phyloP scores from a whole-genome alignment of 2,888 invertebrate genomes.

The Sipha maydis region DNA sequence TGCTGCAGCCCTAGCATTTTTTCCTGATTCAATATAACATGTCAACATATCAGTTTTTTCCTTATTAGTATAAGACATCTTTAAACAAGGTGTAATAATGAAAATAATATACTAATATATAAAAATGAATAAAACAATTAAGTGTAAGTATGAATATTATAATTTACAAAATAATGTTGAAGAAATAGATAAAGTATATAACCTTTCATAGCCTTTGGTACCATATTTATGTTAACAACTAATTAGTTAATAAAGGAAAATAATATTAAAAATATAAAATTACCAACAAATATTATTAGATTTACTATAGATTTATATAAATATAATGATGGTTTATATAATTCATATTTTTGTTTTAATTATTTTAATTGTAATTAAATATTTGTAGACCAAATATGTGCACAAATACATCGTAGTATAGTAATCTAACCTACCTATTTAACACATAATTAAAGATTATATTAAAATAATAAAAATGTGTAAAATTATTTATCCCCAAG shows the following conservation, averaged over 20 bases:
- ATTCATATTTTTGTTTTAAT: not conserved
- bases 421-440: too few relatives aligned
- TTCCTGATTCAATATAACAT: not conserved
- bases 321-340: not conserved
- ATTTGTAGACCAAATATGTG: too few relatives aligned
- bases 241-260: too few relatives aligned
- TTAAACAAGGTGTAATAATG: not conserved
- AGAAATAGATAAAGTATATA: too few relatives aligned
- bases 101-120: not conserved
- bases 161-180: too few relatives aligned
- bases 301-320: not conserved
- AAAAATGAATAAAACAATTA: not conserved
- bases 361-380: not conserved
- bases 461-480: not conserved
- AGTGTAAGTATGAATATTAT: not conserved
- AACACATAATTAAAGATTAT: too few relatives aligned
- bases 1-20: not conserved
- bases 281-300: not conserved
- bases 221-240: too few relatives aligned
- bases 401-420: too few relatives aligned
- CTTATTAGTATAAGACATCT: not conserved
- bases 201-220: too few relatives aligned
- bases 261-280: not conserved
- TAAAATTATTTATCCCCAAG: not conserved
- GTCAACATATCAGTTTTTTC: constrained; percentile 1